Base-by-base conservation (phyloP, 2,113 vertebrate genomes). In the Anoura caudifer region DNA sequence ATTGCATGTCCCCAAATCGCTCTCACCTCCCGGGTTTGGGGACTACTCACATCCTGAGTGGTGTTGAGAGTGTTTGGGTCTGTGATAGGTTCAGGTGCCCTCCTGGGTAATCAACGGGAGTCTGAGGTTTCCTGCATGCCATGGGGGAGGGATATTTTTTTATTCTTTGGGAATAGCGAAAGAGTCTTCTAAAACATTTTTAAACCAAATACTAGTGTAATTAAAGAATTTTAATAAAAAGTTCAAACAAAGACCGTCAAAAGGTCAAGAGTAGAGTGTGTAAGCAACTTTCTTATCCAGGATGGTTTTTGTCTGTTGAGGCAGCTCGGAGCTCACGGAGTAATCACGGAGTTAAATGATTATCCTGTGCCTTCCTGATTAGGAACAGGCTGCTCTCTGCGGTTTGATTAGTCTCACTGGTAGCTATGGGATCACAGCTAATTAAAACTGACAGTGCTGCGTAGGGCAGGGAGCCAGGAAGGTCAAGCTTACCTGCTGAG, bases 381-480 rank as follows among this genome's bases (percentile, higher is more conserved):
- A 95, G 90, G 90, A 97, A 92, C 61, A 90, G 95, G 70, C 95
- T 95, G 95, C 83, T 73, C 91, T 96, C 80, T 81, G 85, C 95
- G 94, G 95, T 97, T 98, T 90, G 67, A 86, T 92, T 97, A 59
- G n/a, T 89, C 59, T 36, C 79, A 38, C 94, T 97, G 61, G 67
- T 90, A 97, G 94, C 94, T 94, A n/a, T 0, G 4, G 59, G 36
- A 90, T 96, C 96, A 82, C 63, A 96, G 96, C 84, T 96, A 97
- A 97, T 9, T 97, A 96, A 98, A 98, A 96, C 84, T 97, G 97
- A 97, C 95, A 96, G 43, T 95, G 93, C 56, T 97, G 84, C 91
- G 65, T 76, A 88, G 88, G 93, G 95, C 95, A 96, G 96, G 77
- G 93, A 98, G 80, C 92, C 93, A 94, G 69, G 96, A 98, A 61